These are phyloP conservation scores for Emydocephalus ijimae DNA, from an alignment of 2,113 vertebrate species.

Conservation along the genomic window DNA sequence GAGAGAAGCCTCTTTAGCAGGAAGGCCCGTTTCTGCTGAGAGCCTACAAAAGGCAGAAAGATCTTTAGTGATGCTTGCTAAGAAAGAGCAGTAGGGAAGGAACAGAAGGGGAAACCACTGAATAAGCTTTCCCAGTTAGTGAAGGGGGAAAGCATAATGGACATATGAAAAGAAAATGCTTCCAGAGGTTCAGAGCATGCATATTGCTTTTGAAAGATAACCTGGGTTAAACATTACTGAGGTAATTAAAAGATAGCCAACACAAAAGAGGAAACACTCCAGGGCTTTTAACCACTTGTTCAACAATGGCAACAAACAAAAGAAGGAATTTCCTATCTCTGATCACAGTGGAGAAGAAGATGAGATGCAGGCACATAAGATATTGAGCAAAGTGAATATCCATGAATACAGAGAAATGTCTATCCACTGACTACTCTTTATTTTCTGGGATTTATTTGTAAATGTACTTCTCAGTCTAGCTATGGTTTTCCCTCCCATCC, in stretches of 20 bases:
- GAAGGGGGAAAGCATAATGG: not conserved
- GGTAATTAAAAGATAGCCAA: constrained; percentile 8
- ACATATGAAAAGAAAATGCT: constrained; percentile 8
- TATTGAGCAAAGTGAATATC: not conserved
- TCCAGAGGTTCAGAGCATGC: not conserved
- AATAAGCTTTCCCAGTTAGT: constrained; percentile 9
- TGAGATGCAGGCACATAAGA: not conserved
- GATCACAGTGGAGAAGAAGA: not conserved
- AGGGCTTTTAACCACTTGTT: constrained; percentile 29
- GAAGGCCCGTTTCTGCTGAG: not conserved
- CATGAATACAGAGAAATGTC: not conserved
- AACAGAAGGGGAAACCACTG: not conserved
- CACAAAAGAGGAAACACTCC: constrained; percentile 23
- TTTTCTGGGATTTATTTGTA: not conserved
- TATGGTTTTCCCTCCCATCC: not conserved
- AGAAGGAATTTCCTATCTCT: not conserved
- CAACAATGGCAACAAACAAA: constrained; percentile 20
- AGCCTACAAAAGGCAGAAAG: not conserved
- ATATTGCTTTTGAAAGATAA: constrained; percentile 43
- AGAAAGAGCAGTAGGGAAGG: constrained; percentile 1
- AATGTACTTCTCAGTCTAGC: not conserved
- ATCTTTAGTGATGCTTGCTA: not conserved
- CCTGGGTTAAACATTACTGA: constrained; percentile 22
- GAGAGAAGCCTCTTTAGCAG: not conserved
- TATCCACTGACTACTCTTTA: not conserved